Evolutionary conservation across 1,140 invertebrate species (phyloP).

Genomic region (Papilio polytes): DNA sequence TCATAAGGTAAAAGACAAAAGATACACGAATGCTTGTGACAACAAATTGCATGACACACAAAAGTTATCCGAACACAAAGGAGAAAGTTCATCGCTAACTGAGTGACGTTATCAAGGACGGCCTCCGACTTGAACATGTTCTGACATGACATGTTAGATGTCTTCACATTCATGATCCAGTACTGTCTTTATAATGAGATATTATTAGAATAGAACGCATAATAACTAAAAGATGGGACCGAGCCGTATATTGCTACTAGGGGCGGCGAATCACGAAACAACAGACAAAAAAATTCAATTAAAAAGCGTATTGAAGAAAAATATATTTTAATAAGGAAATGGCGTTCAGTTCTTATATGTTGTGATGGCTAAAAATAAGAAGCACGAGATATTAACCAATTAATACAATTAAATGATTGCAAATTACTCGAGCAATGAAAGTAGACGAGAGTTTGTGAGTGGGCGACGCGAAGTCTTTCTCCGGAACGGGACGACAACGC

Average conservation of each 20-base stretch:
- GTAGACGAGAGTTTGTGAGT: not conserved
- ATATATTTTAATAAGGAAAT: too few species aligned
- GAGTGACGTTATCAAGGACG: conserved; percentile 5
- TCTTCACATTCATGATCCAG: not conserved
- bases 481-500: not conserved
- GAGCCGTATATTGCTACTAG: too few species aligned
- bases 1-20: not conserved
- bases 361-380: too few species aligned
- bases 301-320: too few species aligned
- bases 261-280: too few species aligned
- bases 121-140: not conserved
- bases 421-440: not conserved
- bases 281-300: too few species aligned
- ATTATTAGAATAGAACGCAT: not conserved
- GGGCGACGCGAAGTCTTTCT: conserved; percentile 8
- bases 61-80: conserved; percentile 5
- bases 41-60: not conserved
- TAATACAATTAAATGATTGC: not conserved
- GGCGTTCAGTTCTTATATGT: too few species aligned
- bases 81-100: not conserved
- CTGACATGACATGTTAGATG: not conserved
- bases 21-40: not conserved
- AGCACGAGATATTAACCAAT: not conserved
- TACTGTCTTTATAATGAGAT: not conserved
- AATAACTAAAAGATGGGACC: not conserved